These are phyloP conservation scores for Eulacestoma nigropectus DNA, from an alignment of 2,113 vertebrate species.

Conservation along the genomic window DNA sequence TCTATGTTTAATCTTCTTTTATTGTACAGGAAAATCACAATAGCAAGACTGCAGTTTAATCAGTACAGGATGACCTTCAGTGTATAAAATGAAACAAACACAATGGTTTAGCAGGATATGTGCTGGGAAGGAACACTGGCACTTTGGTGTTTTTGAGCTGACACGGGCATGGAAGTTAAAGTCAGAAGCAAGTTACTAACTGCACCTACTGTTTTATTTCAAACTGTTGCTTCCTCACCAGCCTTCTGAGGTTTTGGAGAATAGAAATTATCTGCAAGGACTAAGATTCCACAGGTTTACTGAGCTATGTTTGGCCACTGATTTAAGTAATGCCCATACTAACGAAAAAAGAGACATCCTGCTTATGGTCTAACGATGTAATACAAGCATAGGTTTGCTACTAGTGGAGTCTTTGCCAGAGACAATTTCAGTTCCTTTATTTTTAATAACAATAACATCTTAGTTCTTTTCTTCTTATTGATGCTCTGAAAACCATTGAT, in stretches of 20 bases:
- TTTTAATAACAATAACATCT: neutral
- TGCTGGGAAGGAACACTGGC: neutral
- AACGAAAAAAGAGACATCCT: neutral
- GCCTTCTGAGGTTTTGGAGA: neutral
- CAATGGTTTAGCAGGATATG: neutral
- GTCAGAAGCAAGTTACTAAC: neutral
- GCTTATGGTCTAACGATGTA: neutral
- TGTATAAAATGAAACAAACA: neutral
- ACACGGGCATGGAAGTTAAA: neutral
- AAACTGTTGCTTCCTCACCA: neutral
- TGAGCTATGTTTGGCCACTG: neutral
- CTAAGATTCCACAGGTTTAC: neutral
- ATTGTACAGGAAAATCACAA: neutral
- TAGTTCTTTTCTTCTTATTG: neutral
- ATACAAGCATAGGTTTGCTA: neutral
- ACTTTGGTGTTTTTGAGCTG: neutral
- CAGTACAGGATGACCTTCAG: neutral
- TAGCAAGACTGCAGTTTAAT: neutral
- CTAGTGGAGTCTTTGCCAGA: neutral
- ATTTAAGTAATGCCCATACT: neutral
- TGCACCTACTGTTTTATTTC: neutral
- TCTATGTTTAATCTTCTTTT: neutral
- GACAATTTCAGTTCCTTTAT: neutral
- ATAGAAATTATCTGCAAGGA: neutral
- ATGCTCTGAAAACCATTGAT: neutral